Percentiles rank a stretch among this genome's conserved stretches.
phyloP scores from a whole-genome alignment of 2,113 vertebrate species.

The Elephantulus edwardii region DNA sequence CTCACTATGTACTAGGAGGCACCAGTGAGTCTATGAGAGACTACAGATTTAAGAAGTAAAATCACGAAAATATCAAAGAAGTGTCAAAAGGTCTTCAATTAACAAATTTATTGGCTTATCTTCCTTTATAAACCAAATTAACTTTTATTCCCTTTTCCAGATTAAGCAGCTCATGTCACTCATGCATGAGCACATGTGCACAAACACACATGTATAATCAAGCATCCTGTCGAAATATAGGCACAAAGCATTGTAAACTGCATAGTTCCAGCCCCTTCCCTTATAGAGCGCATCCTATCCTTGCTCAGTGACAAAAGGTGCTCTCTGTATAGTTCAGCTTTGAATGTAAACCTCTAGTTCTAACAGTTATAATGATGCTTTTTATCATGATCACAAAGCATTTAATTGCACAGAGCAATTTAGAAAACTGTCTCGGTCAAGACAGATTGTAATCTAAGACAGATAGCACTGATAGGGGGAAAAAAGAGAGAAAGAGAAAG shows the following conservation, averaged over 20 bases:
- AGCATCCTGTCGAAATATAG: background rate
- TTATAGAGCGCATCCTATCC: accelerated
- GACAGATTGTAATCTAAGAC: constrained; percentile 56
- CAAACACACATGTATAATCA: too few relatives aligned
- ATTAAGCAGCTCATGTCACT: background rate
- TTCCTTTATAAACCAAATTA: background rate
- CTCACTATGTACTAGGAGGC: constrained; percentile 13
- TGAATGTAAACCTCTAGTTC: constrained; percentile 9
- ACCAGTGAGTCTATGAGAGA: constrained; percentile 21
- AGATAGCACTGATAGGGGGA: constrained; percentile 27
- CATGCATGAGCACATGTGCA: background rate
- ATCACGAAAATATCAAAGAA: background rate
- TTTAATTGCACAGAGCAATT: constrained; percentile 67
- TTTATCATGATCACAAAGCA: constrained; percentile 59
- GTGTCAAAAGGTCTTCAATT: background rate
- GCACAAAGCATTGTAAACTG: background rate
- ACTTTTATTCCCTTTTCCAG: background rate
- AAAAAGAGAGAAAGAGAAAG: too few relatives aligned
- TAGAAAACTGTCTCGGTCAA: constrained; percentile 51
- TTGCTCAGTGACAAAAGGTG: background rate
- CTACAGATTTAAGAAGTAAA: constrained; percentile 40
- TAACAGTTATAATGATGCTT: constrained; percentile 46
- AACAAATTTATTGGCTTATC: constrained; percentile 29
- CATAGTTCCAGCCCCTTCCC: background rate
- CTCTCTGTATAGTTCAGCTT: background rate